phyloP scores from a whole-genome alignment of 1,140 invertebrate species.

The Drosophila grimshawi region DNA sequence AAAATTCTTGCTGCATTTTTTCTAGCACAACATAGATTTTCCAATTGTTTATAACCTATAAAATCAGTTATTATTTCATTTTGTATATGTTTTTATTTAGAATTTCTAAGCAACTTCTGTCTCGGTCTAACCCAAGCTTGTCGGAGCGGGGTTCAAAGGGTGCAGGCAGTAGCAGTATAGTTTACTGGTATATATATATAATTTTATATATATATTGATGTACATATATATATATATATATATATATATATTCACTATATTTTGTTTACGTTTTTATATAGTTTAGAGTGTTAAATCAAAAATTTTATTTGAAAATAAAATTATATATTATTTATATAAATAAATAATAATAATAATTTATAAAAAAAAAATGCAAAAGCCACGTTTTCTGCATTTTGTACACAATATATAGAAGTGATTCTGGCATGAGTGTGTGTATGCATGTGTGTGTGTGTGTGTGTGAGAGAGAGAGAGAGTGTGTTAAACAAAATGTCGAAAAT shows the following conservation, averaged over 20 bases:
- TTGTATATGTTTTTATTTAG: constrained; percentile 23
- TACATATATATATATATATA: constrained; percentile 14
- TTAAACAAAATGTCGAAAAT: constrained; percentile 37
- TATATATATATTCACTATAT: constrained; percentile 28
- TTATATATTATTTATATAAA: constrained; percentile 27
- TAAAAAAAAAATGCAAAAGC: constrained; percentile 21
- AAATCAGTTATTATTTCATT: constrained; percentile 31
- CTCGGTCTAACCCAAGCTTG: constrained; percentile 33
- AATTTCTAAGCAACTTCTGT: constrained; percentile 37
- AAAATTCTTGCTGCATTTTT: constrained; percentile 27
- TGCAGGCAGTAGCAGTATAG: constrained; percentile 16
- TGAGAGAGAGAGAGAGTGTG: neutral
- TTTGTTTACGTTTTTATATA: constrained; percentile 1
- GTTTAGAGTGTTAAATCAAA: constrained; percentile 55
- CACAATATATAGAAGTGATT: neutral
- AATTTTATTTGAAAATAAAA: constrained; percentile 18
- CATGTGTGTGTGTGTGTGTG: constrained; percentile 2
- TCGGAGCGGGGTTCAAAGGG: neutral
- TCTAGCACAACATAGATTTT: constrained; percentile 34
- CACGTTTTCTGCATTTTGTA: constrained; percentile 16
- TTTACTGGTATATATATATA: constrained; percentile 13
- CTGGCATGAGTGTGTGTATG: neutral
- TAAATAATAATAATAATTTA: constrained; percentile 26
- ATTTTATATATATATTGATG: constrained; percentile 11
- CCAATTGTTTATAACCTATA: constrained; percentile 48